These are phyloP conservation scores for Monopis laevigella DNA, from an alignment of 2,888 invertebrate species.

Conservation along the genomic window DNA sequence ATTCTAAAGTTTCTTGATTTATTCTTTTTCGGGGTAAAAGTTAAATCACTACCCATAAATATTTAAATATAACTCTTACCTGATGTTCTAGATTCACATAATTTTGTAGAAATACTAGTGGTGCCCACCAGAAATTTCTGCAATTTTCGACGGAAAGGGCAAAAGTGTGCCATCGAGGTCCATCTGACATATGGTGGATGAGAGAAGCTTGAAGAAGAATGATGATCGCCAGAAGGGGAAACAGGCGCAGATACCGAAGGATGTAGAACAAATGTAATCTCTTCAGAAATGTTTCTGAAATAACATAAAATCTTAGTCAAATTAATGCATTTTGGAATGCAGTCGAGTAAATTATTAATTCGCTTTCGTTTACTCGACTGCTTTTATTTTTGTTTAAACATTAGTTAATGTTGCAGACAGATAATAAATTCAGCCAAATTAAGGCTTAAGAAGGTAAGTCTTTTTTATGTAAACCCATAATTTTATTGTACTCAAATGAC, in stretches of 20 bases:
- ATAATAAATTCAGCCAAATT: no score
- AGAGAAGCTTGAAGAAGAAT: conserved; percentile 32
- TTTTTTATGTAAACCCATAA: no score
- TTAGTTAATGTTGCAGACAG: no score
- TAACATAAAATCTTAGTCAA: conserved; percentile 6
- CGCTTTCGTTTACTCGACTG: background rate
- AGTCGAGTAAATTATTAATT: background rate
- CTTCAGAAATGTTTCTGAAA: conserved; percentile 34
- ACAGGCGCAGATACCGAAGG: conserved; percentile 35
- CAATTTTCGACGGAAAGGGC: conserved; percentile 26
- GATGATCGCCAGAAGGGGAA: conserved; percentile 31
- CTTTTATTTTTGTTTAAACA: background rate
- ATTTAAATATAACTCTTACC: conserved; percentile 31
- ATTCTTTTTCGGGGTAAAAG: no score
- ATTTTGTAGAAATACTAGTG: conserved; percentile 41
- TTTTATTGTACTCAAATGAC: no score
- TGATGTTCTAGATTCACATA: conserved; percentile 27
- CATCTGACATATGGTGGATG: conserved; percentile 30
- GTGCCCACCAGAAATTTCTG: conserved; percentile 40
- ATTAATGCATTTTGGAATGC: no score
- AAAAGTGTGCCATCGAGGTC: conserved; percentile 28
- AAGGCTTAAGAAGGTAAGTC: no score
- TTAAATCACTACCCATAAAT: no score
- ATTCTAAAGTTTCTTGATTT: no score
- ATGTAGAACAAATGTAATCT: conserved; percentile 38